These are phyloP conservation scores for Paedocypris micromegethes DNA, from an alignment of 2,797 vertebrate genomes.

Conservation along the genomic window DNA sequence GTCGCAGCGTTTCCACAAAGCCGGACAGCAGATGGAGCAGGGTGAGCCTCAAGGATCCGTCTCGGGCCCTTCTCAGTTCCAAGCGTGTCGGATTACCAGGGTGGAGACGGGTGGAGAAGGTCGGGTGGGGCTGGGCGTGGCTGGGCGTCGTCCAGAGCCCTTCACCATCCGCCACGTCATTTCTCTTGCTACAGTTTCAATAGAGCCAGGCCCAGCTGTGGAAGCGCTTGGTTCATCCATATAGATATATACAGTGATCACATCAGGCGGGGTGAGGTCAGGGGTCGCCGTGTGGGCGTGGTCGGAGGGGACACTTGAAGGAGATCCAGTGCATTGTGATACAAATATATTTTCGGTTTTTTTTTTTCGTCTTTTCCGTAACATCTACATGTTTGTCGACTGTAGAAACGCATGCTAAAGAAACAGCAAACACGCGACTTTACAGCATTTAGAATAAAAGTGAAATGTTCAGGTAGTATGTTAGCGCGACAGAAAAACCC, in stretches of 20 bases:
- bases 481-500: constrained; percentile 46
- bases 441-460: constrained; percentile 43
- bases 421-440: constrained; percentile 39
- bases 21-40: not conserved
- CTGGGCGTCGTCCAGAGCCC: constrained; percentile 26
- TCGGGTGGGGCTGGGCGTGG: not conserved
- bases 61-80: not conserved
- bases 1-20: not conserved
- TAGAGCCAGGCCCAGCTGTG: constrained; percentile 70
- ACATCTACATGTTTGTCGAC: constrained; percentile 41
- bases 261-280: constrained; percentile 61
- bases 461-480: constrained; percentile 52
- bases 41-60: not conserved
- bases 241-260: constrained; percentile 70
- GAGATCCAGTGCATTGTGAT: constrained; percentile 61
- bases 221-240: constrained; percentile 81
- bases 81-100: not conserved
- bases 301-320: constrained; percentile 23
- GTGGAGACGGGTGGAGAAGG: not conserved
- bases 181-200: constrained; percentile 53
- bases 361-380: constrained; percentile 1
- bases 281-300: constrained; percentile 4
- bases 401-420: constrained; percentile 43
- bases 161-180: not conserved
- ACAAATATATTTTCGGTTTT: constrained; percentile 59